Evolutionary conservation across 2,888 invertebrate genomes (phyloP).

Genomic region (Rhopalosiphum nymphaeae): DNA sequence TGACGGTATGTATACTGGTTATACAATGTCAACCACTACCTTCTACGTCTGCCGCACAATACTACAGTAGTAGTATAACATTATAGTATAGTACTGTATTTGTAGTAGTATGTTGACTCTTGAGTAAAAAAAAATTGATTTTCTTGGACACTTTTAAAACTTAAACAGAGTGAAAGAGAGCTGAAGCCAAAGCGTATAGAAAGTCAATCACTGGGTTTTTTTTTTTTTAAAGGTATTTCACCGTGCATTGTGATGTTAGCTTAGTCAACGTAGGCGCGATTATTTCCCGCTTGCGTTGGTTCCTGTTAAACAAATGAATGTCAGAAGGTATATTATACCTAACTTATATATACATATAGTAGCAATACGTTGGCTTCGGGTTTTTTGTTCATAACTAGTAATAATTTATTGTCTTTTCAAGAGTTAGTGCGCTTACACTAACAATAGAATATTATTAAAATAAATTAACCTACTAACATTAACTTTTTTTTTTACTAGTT

Average conservation of each 20-base stretch:
- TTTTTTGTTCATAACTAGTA: conserved; percentile 32
- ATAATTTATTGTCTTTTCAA: conserved; percentile 46
- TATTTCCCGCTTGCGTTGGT: conserved; percentile 48
- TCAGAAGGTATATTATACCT: conserved; percentile 8
- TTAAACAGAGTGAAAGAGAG: neutral
- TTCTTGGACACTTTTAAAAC: conserved; percentile 26
- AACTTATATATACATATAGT: neutral
- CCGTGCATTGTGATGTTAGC: conserved; percentile 29
- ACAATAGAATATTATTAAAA: conserved; percentile 58
- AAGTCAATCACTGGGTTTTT: conserved; percentile 45
- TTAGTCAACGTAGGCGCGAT: conserved; percentile 47
- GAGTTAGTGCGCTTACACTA: neutral
- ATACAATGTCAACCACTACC: neutral
- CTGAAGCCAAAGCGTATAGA: neutral
- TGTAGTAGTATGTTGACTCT: neutral
- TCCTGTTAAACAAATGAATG: conserved; percentile 58
- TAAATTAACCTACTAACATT: conserved; percentile 47
- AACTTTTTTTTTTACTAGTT: neutral
- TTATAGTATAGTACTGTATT: neutral
- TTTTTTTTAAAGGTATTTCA: conserved; percentile 28
- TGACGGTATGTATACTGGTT: neutral
- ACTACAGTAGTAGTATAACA: neutral
- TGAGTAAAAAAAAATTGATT: conserved; percentile 50
- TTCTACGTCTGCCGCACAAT: neutral
- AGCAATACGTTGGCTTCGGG: neutral